Evolutionary conservation across 1,140 invertebrate species (phyloP).

Genomic region (Drosophila bocki): DNA sequence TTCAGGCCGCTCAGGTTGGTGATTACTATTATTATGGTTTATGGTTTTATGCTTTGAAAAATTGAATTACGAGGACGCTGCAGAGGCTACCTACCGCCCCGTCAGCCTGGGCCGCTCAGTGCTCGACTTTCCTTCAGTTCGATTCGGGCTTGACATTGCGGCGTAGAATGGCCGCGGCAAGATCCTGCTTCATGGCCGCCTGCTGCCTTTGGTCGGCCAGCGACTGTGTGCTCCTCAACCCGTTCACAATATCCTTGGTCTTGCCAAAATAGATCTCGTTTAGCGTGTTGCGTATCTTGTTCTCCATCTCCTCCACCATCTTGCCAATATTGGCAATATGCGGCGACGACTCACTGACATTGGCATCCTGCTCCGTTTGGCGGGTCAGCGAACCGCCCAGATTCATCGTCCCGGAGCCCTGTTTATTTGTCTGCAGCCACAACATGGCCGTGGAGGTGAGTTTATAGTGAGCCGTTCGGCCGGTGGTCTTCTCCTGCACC

Average conservation of each 20-base stretch:
- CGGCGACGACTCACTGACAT: conserved; percentile 95
- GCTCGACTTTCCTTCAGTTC: conserved; percentile 62
- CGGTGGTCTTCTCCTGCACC: conserved; percentile 97
- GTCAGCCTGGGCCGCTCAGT: conserved; percentile 36
- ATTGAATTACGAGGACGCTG: conserved; percentile 53
- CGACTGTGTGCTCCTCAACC: conserved; percentile 95
- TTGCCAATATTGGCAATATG: conserved; percentile 99
- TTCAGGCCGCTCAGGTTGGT: conserved; percentile 3
- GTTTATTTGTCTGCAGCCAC: conserved; percentile 99
- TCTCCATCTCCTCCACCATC: conserved; percentile 99
- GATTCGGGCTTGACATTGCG: conserved; percentile 86
- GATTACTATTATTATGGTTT: conserved; percentile 1
- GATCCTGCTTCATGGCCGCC: conserved; percentile 93
- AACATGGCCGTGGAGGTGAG: conserved; percentile 99
- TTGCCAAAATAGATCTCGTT: conserved; percentile 99
- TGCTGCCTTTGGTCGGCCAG: conserved; percentile 93
- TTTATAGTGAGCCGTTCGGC: conserved; percentile 98
- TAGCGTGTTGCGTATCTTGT: conserved; percentile 98
- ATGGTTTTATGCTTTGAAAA: conserved; percentile 37
- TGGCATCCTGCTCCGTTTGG: conserved; percentile 96
- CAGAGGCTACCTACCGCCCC: conserved; percentile 38
- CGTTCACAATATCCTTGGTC: conserved; percentile 99
- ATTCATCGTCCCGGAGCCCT: conserved; percentile 99
- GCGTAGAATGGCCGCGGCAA: conserved; percentile 92
- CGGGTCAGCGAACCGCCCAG: conserved; percentile 98